Conservation (phyloP, 2,888 invertebrate species). For the Furcula furcula region DNA sequence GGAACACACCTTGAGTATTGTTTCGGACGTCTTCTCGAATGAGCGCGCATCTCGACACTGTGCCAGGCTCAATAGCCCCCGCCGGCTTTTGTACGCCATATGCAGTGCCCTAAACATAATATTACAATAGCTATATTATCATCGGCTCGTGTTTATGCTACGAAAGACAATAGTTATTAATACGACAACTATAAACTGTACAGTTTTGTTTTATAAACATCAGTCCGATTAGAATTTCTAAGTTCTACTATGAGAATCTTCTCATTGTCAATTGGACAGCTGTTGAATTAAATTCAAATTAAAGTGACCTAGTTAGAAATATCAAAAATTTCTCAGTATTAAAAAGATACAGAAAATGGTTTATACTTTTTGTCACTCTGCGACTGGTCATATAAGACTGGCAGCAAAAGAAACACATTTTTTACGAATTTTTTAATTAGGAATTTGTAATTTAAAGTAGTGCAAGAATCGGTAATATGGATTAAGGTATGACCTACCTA, state of each 20-base stretch:
- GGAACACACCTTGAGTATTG: slow-evolving; percentile 65
- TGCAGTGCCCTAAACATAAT: slow-evolving; percentile 64
- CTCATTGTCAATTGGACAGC: slow-evolving; percentile 35
- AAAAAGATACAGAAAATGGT: too few species aligned
- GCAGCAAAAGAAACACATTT: too few species aligned
- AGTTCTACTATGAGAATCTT: slow-evolving; percentile 48
- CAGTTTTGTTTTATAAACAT: slow-evolving; percentile 70
- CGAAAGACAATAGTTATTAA: slow-evolving; percentile 73
- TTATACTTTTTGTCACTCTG: too few species aligned
- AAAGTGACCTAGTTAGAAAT: slow-evolving; percentile 34
- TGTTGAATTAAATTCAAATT: slow-evolving; percentile 13
- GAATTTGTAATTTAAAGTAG: too few species aligned
- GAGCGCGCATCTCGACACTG: slow-evolving; percentile 66
- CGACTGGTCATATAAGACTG: too few species aligned
- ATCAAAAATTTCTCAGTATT: too few species aligned
- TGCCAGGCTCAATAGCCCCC: slow-evolving; percentile 62
- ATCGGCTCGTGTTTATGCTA: slow-evolving; percentile 57
- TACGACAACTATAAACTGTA: slow-evolving; percentile 69
- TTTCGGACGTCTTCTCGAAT: slow-evolving; percentile 61
- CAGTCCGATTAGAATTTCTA: slow-evolving; percentile 57
- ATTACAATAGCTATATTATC: slow-evolving; percentile 59
- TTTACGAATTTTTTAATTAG: too few species aligned
- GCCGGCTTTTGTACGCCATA: slow-evolving; percentile 77
- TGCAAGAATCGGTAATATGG: too few species aligned
- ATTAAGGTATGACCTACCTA: too few species aligned